phyloP scores from a whole-genome alignment of 2,797 vertebrate species.

The Trachurus trachurus region DNA sequence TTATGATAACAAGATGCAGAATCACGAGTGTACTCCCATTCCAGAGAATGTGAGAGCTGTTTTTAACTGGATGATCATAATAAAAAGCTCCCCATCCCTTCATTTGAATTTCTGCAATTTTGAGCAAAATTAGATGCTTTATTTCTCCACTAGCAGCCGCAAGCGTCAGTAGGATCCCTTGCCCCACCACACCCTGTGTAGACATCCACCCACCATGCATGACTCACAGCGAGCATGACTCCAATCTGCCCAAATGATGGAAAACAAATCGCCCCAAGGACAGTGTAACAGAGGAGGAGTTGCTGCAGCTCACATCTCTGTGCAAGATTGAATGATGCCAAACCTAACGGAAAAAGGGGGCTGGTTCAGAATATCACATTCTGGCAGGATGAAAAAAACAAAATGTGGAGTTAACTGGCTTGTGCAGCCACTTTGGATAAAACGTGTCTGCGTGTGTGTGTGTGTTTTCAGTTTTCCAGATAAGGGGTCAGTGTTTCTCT shows the following conservation, averaged over 20 bases:
- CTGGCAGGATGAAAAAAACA: constrained; percentile 12
- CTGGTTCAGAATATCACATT: constrained; percentile 39
- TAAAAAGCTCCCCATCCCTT: constrained; percentile 48
- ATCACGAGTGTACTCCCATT: constrained; percentile 10
- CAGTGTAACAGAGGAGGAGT: constrained; percentile 59
- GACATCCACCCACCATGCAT: constrained; percentile 78
- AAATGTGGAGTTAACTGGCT: constrained; percentile 23
- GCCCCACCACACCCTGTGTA: constrained; percentile 79
- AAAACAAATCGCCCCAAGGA: constrained; percentile 79
- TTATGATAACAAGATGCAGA: constrained; percentile 9
- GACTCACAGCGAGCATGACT: constrained; percentile 81
- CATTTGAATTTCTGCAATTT: constrained; percentile 69
- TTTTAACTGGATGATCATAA: constrained; percentile 58
- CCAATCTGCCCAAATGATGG: constrained; percentile 70
- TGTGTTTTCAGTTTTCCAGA: constrained; percentile 35
- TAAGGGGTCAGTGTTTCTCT: constrained; percentile 25
- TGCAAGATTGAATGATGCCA: constrained; percentile 65
- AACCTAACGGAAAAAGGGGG: constrained; percentile 53
- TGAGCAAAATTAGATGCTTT: constrained; percentile 68
- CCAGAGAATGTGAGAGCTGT: constrained; percentile 18
- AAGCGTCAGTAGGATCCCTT: constrained; percentile 62
- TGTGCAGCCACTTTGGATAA: constrained; percentile 24
- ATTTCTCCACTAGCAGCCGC: constrained; percentile 50
- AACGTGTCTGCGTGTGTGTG: neutral
- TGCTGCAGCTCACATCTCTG: constrained; percentile 50